Evolutionary conservation across 2,797 vertebrate species (phyloP), one percentile per base, ranked within the genome.

Genomic region (Cynopterus sphinx): DNA sequence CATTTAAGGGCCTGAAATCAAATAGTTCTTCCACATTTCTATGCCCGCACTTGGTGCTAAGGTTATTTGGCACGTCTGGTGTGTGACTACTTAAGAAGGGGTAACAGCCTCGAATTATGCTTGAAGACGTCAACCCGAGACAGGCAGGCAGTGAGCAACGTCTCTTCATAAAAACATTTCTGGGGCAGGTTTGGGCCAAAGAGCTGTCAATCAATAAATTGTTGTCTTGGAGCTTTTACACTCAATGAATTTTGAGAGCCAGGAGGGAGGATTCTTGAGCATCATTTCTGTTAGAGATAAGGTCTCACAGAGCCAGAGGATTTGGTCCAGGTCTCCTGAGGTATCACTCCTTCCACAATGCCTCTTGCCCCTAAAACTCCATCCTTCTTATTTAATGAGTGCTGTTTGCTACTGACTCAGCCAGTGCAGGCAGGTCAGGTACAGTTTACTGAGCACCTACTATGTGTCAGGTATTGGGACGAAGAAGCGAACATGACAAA

Each of bases 91-190:
- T 96, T 97, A 97, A 88, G 96, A 94, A 95, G 39, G 92, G 91
- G 85, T 95, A 96, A 97, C 96, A 92, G 88, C 90, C 96, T 95
- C 94, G 92, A 97, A 97, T 97, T 97, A 97, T 96, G 90, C 96
- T 90, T 95, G 87, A 90, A 96, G 90, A 95, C 41, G 15, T 96
- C 97, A 92, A 91, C 19, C 13, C 4, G 85, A 96, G 97, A 96
- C 59, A 95, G 96, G 96, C 96, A 97, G 95, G 92, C 90, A 53
- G 46, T 10, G 75, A 95, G 95, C 71, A 95, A 49, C 19, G 0
- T 90, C 89, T 95, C 97, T 88, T 96, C 96, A 79, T 43, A 87
- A 96, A 96, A 96, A 96, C 95, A 96, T 97, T 97, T 96, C 90
- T 95, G 88, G 96, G 95, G 95, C 97, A 96, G 94, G 82, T 88